Evolutionary conservation across 2,113 vertebrate species (phyloP), one percentile per base, ranked within the genome.

Genomic region (Empidonax traillii): DNA sequence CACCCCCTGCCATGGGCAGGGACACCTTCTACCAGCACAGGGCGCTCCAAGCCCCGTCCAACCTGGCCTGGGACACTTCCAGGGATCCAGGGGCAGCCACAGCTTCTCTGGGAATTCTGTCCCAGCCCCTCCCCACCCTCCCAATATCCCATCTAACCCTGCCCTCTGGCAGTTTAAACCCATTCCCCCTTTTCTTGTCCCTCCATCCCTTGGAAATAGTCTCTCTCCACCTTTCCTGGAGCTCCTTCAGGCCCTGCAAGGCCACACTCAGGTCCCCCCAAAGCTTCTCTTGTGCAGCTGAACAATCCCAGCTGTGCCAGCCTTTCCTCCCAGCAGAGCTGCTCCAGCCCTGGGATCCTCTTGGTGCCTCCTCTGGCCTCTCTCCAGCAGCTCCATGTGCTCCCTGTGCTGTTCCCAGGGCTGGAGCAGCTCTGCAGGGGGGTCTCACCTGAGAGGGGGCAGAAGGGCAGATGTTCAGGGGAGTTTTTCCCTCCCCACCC

Each of bases 371-470:
- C 78, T 81, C 65, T 81, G 66, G 65, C 2, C 80, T 74, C 81
- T 84, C 69, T 63, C 1, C 82, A 75, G 61, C 71, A 85, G 71
- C 61, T 85, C 83, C 83, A 58, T 10, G 10, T 73, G 21, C 68
- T 84, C 14, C 4, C 58, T 37, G 72, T 0, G 83, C 83, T 85
- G 71, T 12, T 3, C 5, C 77, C 68, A 21, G 81, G 21, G 47
- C 68, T 85, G 82, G 82, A 12, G n/a, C 69, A 85, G 83, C 35
- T 51, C 72, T 67, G 44, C 72, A 71, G 58, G 13, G 43, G 13
- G 43, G 0, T 3, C 43, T 56, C 75, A 49, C 75, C 75, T 43
- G 35, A 1, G 35, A 1, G 23, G 2, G 43, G 43, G 10, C 10
- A 0, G 17, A 39, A 17, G 8, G 37, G 1, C 73, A 49, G n/a